phyloP scores from a whole-genome alignment of 1,140 invertebrate genomes.

The Papilio polyxenes region DNA sequence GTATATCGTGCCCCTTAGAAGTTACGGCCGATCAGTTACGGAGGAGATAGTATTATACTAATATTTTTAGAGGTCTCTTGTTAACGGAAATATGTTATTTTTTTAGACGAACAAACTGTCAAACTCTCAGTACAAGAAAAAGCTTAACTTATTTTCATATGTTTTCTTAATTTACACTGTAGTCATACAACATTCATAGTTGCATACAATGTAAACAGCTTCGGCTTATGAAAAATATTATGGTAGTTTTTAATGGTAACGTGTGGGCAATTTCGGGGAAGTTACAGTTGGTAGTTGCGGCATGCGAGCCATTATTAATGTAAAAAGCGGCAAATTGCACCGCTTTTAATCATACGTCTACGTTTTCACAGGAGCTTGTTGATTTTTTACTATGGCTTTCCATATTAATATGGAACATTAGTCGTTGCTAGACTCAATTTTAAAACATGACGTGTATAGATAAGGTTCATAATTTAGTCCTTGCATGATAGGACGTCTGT shows the following conservation, averaged over 20 bases:
- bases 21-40: too few species aligned
- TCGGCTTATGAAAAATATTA: slow-evolving; percentile 40
- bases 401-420: slow-evolving; percentile 22
- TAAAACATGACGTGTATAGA: slow-evolving; percentile 35
- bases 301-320: slow-evolving; percentile 45
- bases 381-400: slow-evolving; percentile 41
- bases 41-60: too few species aligned
- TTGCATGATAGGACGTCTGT: not conserved
- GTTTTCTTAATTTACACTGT: not conserved
- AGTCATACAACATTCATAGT: not conserved
- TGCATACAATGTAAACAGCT: slow-evolving; percentile 26
- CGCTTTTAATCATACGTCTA: slow-evolving; percentile 46
- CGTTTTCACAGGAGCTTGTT: slow-evolving; percentile 40
- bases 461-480: slow-evolving; percentile 27
- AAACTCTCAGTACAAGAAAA: not conserved
- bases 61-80: too few species aligned
- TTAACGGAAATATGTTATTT: too few species aligned
- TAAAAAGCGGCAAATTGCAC: slow-evolving; percentile 47
- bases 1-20: too few species aligned
- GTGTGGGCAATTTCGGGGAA: slow-evolving; percentile 46
- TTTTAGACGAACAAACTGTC: not conserved
- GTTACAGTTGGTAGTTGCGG: slow-evolving; percentile 37
- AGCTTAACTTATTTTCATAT: not conserved
- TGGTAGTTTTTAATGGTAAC: slow-evolving; percentile 48
- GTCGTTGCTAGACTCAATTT: slow-evolving; percentile 14